Evolutionary conservation across 2,797 vertebrate genomes (phyloP).

Genomic region (Sebastes wilsoni): DNA sequence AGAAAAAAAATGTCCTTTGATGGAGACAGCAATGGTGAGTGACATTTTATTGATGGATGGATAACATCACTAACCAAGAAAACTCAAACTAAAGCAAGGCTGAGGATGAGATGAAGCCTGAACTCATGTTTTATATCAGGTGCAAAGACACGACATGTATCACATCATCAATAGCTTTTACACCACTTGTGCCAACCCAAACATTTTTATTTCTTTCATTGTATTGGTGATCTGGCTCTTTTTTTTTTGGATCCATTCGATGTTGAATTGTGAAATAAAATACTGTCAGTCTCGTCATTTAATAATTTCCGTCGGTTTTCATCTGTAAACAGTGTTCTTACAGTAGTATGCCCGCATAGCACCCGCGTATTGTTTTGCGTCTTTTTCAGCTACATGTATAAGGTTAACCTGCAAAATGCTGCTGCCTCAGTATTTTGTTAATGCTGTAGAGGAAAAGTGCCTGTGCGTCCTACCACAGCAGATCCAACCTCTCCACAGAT

Average conservation of each 20-base stretch:
- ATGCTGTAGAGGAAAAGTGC: background rate
- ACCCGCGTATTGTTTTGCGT: background rate
- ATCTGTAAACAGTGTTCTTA: background rate
- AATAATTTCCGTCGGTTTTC: background rate
- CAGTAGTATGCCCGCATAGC: rapidly evolving
- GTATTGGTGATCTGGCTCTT: background rate
- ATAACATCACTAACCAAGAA: background rate
- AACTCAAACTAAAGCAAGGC: background rate
- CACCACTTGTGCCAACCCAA: background rate
- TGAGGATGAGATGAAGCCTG: background rate
- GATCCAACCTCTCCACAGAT: background rate
- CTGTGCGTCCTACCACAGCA: background rate
- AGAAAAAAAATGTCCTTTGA: background rate
- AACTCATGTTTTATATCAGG: background rate
- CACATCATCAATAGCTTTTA: background rate
- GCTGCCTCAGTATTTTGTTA: background rate
- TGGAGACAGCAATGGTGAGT: background rate
- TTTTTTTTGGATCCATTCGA: background rate
- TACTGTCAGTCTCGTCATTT: background rate
- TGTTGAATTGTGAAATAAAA: background rate
- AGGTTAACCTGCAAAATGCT: background rate
- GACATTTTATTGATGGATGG: background rate
- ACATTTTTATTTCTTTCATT: background rate
- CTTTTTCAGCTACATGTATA: background rate
- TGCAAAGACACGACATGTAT: too few relatives aligned